phyloP scores from a whole-genome alignment of 2,113 vertebrate species.

The Xyliphius kryptos region DNA sequence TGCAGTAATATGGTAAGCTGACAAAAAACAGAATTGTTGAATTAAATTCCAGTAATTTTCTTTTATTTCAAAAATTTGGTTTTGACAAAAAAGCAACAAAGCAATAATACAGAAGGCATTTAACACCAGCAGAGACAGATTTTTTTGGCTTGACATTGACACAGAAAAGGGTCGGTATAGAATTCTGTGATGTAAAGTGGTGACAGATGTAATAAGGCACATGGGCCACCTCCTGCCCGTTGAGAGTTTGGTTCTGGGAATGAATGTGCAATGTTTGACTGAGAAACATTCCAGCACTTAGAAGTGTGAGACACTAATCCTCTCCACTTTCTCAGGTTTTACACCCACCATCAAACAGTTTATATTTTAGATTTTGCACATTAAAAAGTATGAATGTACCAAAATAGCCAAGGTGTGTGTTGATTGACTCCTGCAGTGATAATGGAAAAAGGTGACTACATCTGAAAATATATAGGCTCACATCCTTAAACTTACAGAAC shows the following conservation, averaged over 20 bases:
- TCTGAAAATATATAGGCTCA: no score
- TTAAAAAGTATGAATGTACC: no score
- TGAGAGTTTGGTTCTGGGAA: constrained; percentile 59
- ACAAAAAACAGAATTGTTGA: not conserved
- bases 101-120: constrained; percentile 42
- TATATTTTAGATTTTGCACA: no score
- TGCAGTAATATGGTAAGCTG: not conserved
- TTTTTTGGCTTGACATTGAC: constrained; percentile 56
- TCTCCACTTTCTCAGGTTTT: no score
- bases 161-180: constrained; percentile 65
- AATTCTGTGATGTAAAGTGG: not conserved
- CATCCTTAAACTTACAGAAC: no score
- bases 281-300: no score
- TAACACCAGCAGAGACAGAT: constrained; percentile 41
- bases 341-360: no score
- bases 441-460: no score
- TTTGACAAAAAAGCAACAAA: constrained; percentile 16
- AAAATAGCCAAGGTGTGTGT: no score
- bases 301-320: no score
- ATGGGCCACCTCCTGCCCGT: constrained; percentile 65
- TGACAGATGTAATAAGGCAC: constrained; percentile 92
- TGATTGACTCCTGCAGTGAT: no score
- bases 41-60: constrained; percentile 33
- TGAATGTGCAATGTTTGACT: constrained; percentile 74
- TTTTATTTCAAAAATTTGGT: constrained; percentile 35